These are phyloP conservation scores for Heliconius eleuchia DNA, from an alignment of 1,140 invertebrate species.

Conservation along the genomic window DNA sequence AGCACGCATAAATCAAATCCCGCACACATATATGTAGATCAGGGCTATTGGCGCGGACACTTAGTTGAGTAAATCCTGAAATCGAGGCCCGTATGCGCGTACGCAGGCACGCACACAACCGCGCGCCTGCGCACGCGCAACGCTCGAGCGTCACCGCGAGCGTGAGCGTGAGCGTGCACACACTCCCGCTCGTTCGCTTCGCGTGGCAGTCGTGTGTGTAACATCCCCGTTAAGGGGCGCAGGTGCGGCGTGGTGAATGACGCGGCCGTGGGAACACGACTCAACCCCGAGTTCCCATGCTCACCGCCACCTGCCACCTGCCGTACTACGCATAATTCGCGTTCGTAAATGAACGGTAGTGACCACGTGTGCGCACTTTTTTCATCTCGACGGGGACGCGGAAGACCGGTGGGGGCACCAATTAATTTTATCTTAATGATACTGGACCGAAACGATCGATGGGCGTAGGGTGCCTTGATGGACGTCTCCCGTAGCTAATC, in stretches of 20 bases:
- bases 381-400: constrained; percentile 66
- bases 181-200: constrained; percentile 62
- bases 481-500: constrained; percentile 60
- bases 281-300: constrained; percentile 75
- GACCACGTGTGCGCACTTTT: constrained; percentile 77
- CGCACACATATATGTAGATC: constrained; percentile 39
- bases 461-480: constrained; percentile 48
- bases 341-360: constrained; percentile 80
- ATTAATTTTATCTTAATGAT: constrained; percentile 78
- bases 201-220: constrained; percentile 75
- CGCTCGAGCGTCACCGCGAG: constrained; percentile 28
- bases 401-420: constrained; percentile 71
- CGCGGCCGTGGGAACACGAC: constrained; percentile 72
- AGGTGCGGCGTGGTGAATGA: constrained; percentile 75
- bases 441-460: constrained; percentile 45
- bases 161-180: constrained; percentile 47
- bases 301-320: constrained; percentile 72
- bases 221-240: constrained; percentile 76
- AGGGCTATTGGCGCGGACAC: constrained; percentile 51
- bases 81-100: constrained; percentile 32
- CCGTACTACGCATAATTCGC: constrained; percentile 80
- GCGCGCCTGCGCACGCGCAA: constrained; percentile 34
- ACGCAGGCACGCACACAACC: constrained; percentile 26
- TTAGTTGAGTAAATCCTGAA: constrained; percentile 53
- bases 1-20: constrained; percentile 50